These are phyloP conservation scores for Drosophila elegans DNA, from an alignment of 1,140 invertebrate genomes.

Conservation along the genomic window DNA sequence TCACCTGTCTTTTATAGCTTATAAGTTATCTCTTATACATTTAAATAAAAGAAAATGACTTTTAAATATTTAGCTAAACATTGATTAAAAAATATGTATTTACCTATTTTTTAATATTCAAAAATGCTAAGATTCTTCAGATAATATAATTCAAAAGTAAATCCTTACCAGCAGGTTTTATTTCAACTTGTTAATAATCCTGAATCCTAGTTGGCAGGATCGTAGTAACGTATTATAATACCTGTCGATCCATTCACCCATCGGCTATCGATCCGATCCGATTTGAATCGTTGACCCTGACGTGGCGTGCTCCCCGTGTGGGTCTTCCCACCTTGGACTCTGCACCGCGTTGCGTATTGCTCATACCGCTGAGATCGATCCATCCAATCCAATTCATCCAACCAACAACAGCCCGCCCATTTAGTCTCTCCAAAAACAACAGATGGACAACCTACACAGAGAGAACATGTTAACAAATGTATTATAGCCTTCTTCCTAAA, in stretches of 20 bases:
- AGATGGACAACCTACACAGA: conserved; percentile 12
- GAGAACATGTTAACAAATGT: background rate
- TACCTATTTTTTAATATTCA: no score
- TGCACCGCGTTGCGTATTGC: conserved; percentile 42
- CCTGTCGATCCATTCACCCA: conserved; percentile 21
- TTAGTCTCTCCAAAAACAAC: conserved; percentile 30
- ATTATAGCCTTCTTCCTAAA: no score
- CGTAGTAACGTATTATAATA: background rate
- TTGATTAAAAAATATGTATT: no score
- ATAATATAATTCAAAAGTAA: no score
- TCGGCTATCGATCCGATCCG: conserved; percentile 4
- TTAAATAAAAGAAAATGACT: no score
- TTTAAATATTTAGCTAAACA: no score
- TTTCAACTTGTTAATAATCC: no score
- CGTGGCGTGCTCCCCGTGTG: conserved; percentile 33
- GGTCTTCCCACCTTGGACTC: conserved; percentile 48
- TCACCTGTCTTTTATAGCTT: background rate
- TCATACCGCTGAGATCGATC: conserved; percentile 24
- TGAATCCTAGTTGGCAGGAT: no score
- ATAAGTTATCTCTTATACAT: no score
- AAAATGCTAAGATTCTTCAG: no score
- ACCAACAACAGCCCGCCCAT: conserved; percentile 18
- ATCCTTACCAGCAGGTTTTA: no score
- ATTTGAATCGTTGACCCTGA: conserved; percentile 40
- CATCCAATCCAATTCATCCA: conserved; percentile 7